Base-by-base conservation (phyloP, 2,797 vertebrate species). In the Psittacula echo region DNA sequence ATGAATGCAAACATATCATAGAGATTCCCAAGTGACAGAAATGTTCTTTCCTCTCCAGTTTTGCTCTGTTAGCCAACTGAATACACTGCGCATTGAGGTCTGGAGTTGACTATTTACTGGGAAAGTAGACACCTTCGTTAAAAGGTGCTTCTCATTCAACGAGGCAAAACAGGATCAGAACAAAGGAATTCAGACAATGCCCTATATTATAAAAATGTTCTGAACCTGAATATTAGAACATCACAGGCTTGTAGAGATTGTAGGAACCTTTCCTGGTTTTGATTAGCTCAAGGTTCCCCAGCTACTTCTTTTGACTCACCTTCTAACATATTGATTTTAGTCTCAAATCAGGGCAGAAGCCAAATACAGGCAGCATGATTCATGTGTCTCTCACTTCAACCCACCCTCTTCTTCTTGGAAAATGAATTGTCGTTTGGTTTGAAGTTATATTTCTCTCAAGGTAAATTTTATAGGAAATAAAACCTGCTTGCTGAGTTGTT, bases 311-410 rank as follows among this genome's bases (percentile, higher is more conserved):
- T 88, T 89, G 65, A 70, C 58, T 90, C 65, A 67, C 77, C 51
- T 91, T 74, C 77, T 51, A 67, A 81, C 26, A 17, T 60, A 70
- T 11, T 1, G 41, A 74, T 93, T 87, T 89, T 84, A 70, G 64
- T 66, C 75, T 95, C 50, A 89, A 90, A 95, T 32, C 20, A 2
- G 72, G 66, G 42, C 82, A 96, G 64, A 93, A 95, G 84, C 95
- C 86, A 87, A 81, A 92, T 54, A 68, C n/a, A 86, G 34, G 62
- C 60, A 90, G 26, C 11, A 30, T 91, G 93, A 93, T 93, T 97
- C 91, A 91, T 22, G 11, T 72, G 27, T 64, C 60, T 93, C 81
- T 93, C 79, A 75, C 32, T 90, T 88, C 79, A 91, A 67, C 77
- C 73, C 76, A 70, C 44, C 50, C 29, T 75, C 32, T 62, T 77